These are phyloP conservation scores for Mus caroli DNA, from an alignment of 2,797 vertebrate species.

Conservation along the genomic window DNA sequence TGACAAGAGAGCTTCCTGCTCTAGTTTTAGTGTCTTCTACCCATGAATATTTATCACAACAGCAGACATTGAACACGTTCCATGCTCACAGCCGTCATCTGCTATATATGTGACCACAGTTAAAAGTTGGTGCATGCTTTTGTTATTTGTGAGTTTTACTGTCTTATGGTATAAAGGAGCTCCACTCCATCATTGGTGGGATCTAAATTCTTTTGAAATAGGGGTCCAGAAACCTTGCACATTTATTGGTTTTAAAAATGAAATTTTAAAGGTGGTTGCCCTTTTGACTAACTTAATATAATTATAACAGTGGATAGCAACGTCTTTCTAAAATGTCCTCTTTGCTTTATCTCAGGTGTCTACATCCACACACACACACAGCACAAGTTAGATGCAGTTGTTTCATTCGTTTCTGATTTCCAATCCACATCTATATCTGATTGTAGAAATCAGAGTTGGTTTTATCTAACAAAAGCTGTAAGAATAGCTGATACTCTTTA, in stretches of 20 bases:
- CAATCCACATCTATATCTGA: neutral
- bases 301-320: neutral
- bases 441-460: neutral
- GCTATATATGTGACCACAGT: rapidly evolving
- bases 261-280: conserved; percentile 9
- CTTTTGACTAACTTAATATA: conserved; percentile 31
- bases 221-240: neutral
- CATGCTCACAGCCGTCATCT: neutral
- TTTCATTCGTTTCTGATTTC: conserved; percentile 35
- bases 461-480: neutral
- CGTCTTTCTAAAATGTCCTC: neutral
- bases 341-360: neutral
- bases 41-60: conserved; percentile 64
- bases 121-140: neutral
- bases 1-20: conserved; percentile 50
- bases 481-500: conserved; percentile 2
- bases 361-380: neutral
- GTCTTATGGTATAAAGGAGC: neutral
- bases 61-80: neutral
- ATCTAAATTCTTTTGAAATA: neutral
- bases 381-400: neutral
- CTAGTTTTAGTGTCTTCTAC: conserved; percentile 54
- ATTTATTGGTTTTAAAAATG: neutral
- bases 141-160: conserved; percentile 21
- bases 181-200: neutral